Evolutionary conservation across 2,888 invertebrate genomes (phyloP).

Genomic region (Protodeltote pygarga): DNA sequence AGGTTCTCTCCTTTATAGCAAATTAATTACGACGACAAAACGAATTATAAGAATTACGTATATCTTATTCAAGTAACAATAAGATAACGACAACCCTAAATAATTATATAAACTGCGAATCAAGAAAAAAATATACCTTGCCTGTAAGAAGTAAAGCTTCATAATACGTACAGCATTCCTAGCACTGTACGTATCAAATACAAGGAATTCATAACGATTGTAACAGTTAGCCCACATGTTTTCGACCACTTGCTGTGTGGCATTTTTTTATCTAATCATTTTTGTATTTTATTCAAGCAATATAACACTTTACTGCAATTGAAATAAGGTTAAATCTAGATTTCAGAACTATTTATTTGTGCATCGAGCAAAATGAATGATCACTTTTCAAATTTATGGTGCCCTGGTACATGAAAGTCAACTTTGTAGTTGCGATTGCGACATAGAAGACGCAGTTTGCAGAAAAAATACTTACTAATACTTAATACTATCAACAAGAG

Average conservation of each 20-base stretch:
- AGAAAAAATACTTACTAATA: too few relatives aligned
- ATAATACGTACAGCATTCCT: conserved; percentile 30
- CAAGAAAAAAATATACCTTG: too few relatives aligned
- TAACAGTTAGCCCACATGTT: conserved; percentile 52
- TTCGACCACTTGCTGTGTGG: conserved; percentile 61
- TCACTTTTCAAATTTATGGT: conserved; percentile 50
- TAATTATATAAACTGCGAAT: conserved; percentile 12
- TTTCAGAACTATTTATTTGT: conserved; percentile 4
- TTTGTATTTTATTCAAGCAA: conserved; percentile 6
- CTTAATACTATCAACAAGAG: too few relatives aligned
- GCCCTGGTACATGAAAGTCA: conserved; percentile 58
- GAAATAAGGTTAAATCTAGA: rapidly evolving
- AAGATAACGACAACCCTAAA: conserved; percentile 18
- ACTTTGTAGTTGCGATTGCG: conserved; percentile 39
- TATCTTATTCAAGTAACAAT: background rate
- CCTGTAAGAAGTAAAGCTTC: too few relatives aligned
- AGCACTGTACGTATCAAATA: conserved; percentile 46
- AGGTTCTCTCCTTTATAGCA: background rate
- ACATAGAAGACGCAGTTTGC: conserved; percentile 17
- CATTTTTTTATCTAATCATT: conserved; percentile 52
- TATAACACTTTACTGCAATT: background rate
- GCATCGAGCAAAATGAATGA: conserved; percentile 26
- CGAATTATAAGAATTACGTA: background rate
- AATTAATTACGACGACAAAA: conserved; percentile 3
- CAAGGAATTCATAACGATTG: conserved; percentile 52